Conservation (phyloP, 2,113 vertebrate genomes). For the Cryptomyrus ogoouensis region DNA sequence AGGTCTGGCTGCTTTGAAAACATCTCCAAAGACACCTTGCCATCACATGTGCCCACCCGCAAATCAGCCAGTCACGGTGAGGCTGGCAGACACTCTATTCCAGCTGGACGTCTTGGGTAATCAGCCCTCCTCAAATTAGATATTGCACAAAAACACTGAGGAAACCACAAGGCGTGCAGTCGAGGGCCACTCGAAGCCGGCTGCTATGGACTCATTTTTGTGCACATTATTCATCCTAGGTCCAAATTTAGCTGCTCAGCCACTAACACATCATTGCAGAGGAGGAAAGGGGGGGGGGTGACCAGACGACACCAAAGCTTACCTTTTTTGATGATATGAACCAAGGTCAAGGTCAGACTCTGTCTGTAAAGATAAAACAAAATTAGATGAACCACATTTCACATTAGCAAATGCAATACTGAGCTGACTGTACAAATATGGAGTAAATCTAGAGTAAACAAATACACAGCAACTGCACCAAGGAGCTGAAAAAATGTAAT, state of each 20-base stretch:
- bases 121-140: neutral
- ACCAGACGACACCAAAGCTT: constrained; percentile 17
- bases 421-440: neutral
- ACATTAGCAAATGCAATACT: neutral
- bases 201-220: neutral
- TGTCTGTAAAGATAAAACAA: constrained; percentile 46
- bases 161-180: neutral
- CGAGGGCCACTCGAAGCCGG: neutral
- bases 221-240: neutral
- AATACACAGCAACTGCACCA: neutral
- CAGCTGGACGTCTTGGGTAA: neutral
- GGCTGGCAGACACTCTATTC: neutral
- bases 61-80: neutral
- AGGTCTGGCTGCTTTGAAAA: neutral
- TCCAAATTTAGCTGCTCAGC: neutral
- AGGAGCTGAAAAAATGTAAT: neutral
- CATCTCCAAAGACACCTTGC: neutral
- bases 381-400: neutral
- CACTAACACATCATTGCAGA: neutral
- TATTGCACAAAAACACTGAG: neutral
- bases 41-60: neutral
- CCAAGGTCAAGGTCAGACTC: constrained; percentile 63
- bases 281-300: neutral
- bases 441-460: neutral
- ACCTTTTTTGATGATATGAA: constrained; percentile 72